Evolutionary conservation across 1,140 invertebrate genomes (phyloP).

Genomic region (Papilio machaon): DNA sequence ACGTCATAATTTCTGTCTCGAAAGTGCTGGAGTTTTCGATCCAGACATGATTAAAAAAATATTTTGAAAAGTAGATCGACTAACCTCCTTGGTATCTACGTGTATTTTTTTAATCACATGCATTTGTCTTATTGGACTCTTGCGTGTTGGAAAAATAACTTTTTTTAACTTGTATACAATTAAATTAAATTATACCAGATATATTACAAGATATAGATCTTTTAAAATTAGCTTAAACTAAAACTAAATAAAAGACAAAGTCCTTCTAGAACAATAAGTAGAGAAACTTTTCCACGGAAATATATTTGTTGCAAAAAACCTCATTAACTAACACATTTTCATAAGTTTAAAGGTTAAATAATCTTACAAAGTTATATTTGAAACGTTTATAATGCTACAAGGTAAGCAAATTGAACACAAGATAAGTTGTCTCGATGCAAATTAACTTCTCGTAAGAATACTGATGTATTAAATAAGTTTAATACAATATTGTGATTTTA

Average conservation of each 20-base stretch:
- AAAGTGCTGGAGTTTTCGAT: neutral
- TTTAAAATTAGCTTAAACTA: too few species aligned
- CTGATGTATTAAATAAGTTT: conserved; percentile 2
- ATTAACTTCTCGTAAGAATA: neutral
- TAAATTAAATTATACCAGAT: too few species aligned
- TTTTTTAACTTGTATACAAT: too few species aligned
- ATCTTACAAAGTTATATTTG: neutral
- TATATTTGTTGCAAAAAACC: too few species aligned
- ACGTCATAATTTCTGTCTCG: conserved; percentile 4
- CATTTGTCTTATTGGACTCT: neutral
- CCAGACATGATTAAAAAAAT: conserved; percentile 21
- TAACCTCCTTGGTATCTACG: neutral
- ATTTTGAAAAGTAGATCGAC: neutral
- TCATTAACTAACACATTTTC: neutral
- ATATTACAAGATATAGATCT: too few species aligned
- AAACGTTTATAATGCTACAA: neutral
- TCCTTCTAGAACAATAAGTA: too few species aligned
- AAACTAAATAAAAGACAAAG: too few species aligned
- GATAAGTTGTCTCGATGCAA: neutral
- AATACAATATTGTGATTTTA: neutral
- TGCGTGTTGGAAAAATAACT: too few species aligned
- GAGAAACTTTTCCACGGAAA: too few species aligned
- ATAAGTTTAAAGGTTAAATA: neutral
- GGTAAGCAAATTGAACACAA: neutral
- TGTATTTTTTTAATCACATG: neutral